phyloP scores from a whole-genome alignment of 2,888 invertebrate genomes.

The Lycia hirtaria region DNA sequence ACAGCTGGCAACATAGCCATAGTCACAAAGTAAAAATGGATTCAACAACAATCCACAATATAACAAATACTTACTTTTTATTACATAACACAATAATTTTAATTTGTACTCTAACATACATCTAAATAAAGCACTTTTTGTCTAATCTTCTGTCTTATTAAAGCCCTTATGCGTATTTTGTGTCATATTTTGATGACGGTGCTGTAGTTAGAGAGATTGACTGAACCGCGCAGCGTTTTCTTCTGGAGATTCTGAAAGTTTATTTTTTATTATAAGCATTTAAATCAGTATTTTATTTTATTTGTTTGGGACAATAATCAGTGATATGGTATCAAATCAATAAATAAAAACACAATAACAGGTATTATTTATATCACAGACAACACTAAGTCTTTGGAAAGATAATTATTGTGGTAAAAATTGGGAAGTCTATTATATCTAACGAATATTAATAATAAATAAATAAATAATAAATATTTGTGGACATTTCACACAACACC shows the following conservation, averaged over 20 bases:
- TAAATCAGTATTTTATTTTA: too few relatives aligned
- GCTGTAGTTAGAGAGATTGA: slow-evolving; percentile 87
- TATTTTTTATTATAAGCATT: background rate
- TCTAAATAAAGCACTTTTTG: slow-evolving; percentile 11
- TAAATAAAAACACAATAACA: too few relatives aligned
- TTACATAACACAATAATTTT: slow-evolving; percentile 34
- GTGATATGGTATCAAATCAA: too few relatives aligned
- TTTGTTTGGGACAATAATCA: too few relatives aligned
- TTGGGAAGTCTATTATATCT: too few relatives aligned
- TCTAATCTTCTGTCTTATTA: slow-evolving; percentile 5
- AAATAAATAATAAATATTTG: too few relatives aligned
- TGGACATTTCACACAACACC: too few relatives aligned
- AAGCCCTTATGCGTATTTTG: slow-evolving; percentile 19
- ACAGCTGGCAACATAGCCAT: slow-evolving; percentile 29
- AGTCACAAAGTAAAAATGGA: slow-evolving; percentile 39
- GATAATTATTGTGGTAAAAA: too few relatives aligned
- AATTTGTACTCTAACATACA: background rate
- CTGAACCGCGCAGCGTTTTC: slow-evolving; percentile 87
- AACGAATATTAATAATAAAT: too few relatives aligned
- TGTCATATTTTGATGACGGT: slow-evolving; percentile 84
- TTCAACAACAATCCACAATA: slow-evolving; percentile 37
- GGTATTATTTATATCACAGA: too few relatives aligned
- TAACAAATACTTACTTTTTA: slow-evolving; percentile 21
- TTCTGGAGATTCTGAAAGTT: slow-evolving; percentile 88
- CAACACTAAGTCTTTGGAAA: too few relatives aligned